Conservation (phyloP, 2,797 vertebrate genomes). For the Margarornis squamiger region DNA sequence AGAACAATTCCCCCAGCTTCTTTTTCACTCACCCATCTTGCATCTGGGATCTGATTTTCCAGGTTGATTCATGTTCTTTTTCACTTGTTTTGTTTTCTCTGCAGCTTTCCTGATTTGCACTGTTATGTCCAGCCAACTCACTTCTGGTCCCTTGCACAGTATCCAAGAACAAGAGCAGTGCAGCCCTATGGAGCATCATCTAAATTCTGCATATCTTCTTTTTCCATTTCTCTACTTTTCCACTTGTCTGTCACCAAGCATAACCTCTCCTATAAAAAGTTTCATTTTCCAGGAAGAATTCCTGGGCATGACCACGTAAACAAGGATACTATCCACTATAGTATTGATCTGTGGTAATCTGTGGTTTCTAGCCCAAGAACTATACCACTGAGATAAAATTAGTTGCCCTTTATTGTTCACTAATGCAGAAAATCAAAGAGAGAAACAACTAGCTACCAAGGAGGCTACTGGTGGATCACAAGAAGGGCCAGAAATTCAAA, state of each 20-base stretch:
- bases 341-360: neutral
- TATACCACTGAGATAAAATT: neutral
- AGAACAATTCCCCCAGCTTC: neutral
- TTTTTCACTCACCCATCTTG: neutral
- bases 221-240: neutral
- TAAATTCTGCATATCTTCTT: neutral
- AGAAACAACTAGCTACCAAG: neutral
- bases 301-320: neutral
- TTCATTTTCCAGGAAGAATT: neutral
- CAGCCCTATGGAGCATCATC: neutral
- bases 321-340: neutral
- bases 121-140: neutral
- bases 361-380: neutral
- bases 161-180: neutral
- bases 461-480: neutral
- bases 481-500: neutral
- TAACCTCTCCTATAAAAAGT: neutral
- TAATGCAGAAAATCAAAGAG: conserved; percentile 1
- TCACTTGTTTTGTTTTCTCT: neutral
- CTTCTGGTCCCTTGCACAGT: neutral
- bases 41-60: neutral
- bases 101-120: neutral
- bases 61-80: neutral
- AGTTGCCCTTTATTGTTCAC: neutral
- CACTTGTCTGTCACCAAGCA: neutral